Evolutionary conservation across 2,888 invertebrate genomes (phyloP), one percentile per base, ranked within the genome.

Genomic region (Germaria angustata): DNA sequence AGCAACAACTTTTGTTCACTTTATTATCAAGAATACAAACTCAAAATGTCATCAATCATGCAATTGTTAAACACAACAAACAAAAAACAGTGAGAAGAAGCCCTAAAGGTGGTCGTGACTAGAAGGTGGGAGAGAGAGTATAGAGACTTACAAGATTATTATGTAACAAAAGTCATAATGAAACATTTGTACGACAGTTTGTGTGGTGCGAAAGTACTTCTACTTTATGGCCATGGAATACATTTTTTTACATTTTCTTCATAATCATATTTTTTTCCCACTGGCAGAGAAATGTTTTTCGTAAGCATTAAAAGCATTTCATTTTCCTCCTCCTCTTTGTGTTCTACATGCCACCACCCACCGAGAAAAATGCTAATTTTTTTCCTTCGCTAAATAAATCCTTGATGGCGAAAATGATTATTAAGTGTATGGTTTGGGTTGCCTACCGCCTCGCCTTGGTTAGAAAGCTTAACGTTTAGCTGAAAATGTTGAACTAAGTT

Each of bases 11-110:
- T 13, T 46, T 46, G 36, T 76, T 59, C 72, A 77, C 39, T 80
- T 76, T 75, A 59, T 59, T 71, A 76, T n/a, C 46, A 39, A 41
- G 41, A 53, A 34, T 36, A 76, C 59, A 71, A 68, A 73, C 63
- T 63, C 24, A 73, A 72, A 81, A 73, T 78, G 72, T 81, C 81
- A 81, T 81, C 81, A 81, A 81, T 81, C 81, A 81, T 73, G 71
- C 53, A 79, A 71, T 75, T 75, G 69, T 63, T 57, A 61, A 53
- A 41, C 41, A 4, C 5, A 28, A 32, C 7, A 24, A 32, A 65
- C 15, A 17, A 8, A 20, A 46, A 20, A 24, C 24, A n/a, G 32
- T n/a, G n/a, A n/a, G n/a, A n/a, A n/a, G n/a, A n/a, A n/a, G n/a
- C n/a, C n/a, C n/a, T n/a, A n/a, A n/a, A n/a, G n/a, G n/a, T n/a